Base-by-base conservation (phyloP, 2,888 invertebrate species). In the Drosophila colorata region DNA sequence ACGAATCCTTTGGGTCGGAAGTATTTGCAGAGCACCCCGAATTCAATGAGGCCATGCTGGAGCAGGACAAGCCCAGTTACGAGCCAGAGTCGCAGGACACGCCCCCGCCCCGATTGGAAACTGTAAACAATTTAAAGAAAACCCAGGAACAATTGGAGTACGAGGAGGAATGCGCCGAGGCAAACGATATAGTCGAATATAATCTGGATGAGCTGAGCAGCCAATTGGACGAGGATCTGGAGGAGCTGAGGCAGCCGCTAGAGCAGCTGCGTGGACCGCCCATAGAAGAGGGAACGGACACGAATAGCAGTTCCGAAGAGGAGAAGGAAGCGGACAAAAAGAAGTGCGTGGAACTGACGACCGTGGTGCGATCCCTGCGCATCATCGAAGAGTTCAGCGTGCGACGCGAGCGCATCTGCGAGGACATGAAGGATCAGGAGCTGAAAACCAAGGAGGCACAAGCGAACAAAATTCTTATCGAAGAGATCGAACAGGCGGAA, bases 201-300 rank as follows among this genome's bases (percentile, higher is more conserved):
- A 86, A 90, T 37, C 67, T 91, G 43, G 56, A 76, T 37, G 80
- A 90, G 41, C 70, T 90, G 3, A 63, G 77, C 0, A 61, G 14
- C 8, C 71, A 81, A 0, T 55, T 90, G 56, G 77, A 74, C 0
- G 73, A 70, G 16, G 81, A 81, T 46, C 57, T 90, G 5, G 57
- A 72, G 8, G 78, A 87, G 23, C 55, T 90, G 0, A 51, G 61
- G n/a, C 41, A 74, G 25, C 37, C 35, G 0, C 25, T 69, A 1
- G 51, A 53, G 4, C 0, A 35, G 11, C 1, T 67, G 1, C 16
- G 48, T 3, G 16, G 14, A 4, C 23, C 8, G 5, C 5, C 16
- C 8, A 67, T 16, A 11, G 38, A 57, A 8, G 13, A 38, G 20
- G 1, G 0, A 0, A 20, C 2, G 13, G 37, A 38, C 3, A 13